A percentile compares a stretch with the other conserved stretches of the same genome.
phyloP scores from a whole-genome alignment of 1,140 invertebrate species.

The Tenebrio molitor region DNA sequence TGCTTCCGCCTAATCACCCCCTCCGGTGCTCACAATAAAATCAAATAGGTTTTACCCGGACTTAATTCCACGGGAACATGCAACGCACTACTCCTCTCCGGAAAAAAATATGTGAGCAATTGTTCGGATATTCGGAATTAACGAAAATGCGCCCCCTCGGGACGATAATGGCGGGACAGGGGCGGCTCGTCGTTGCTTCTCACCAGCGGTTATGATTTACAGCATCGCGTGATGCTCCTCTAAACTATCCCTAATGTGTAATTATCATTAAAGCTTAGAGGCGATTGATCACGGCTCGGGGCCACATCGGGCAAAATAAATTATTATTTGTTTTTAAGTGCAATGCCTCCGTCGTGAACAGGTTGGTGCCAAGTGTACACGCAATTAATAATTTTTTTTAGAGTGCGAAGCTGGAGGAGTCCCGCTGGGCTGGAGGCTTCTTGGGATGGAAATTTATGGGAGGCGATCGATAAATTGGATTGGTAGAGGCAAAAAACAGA shows the following conservation, averaged over 20 bases:
- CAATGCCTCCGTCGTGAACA: neutral
- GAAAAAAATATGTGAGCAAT: neutral
- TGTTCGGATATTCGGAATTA: neutral
- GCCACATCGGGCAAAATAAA: conserved; percentile 25
- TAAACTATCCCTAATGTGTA: conserved; percentile 32
- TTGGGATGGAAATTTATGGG: conserved; percentile 41
- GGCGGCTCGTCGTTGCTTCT: neutral
- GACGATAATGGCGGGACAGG: neutral
- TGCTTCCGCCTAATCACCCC: conserved; percentile 15
- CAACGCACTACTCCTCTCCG: no score
- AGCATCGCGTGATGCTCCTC: conserved; percentile 19
- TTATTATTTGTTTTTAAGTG: conserved; percentile 40
- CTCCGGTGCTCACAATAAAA: conserved; percentile 14
- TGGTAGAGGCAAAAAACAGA: no score
- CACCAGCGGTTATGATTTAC: conserved; percentile 1
- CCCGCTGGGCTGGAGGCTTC: neutral
- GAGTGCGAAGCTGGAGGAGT: conserved; percentile 3
- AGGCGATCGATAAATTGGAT: no score
- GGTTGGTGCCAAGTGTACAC: neutral
- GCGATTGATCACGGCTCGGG: conserved; percentile 45
- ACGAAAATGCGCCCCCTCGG: conserved; percentile 10
- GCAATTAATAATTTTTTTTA: conserved; percentile 25
- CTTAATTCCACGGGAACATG: conserved; percentile 22
- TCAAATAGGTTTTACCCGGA: conserved; percentile 25
- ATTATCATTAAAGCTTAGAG: conserved; percentile 45